Evolutionary conservation across 2,113 vertebrate species (phyloP).

Genomic region (Neodontobutis hainanensis): DNA sequence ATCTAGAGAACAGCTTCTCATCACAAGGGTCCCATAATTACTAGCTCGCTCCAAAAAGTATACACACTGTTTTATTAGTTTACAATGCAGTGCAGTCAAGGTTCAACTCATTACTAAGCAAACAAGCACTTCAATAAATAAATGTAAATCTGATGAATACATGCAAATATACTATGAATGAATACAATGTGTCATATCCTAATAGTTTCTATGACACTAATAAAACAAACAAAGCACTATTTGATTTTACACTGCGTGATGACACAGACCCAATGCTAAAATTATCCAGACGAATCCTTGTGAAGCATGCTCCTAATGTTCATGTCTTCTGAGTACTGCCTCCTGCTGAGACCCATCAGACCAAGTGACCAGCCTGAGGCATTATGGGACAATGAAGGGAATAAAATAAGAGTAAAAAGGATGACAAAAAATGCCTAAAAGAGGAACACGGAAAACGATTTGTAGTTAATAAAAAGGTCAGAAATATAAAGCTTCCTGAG

Average conservation of each 20-base stretch:
- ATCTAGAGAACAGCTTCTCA: conserved; percentile 94
- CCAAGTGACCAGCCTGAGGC: conserved; percentile 55
- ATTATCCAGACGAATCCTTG: conserved; percentile 27
- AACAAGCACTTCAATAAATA: conserved; percentile 42
- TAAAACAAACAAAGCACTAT: not conserved
- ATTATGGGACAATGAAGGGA: conserved; percentile 23
- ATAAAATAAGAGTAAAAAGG: conserved; percentile 21
- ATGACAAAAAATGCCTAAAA: conserved; percentile 15
- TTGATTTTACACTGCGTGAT: too few relatives aligned
- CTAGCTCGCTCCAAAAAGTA: conserved; percentile 63
- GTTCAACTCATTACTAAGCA: conserved; percentile 35
- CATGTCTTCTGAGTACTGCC: conserved; percentile 39
- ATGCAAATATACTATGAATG: too few relatives aligned
- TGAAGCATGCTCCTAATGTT: conserved; percentile 31
- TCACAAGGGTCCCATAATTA: conserved; percentile 90
- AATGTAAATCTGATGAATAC: too few relatives aligned
- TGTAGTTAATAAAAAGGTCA: conserved; percentile 1
- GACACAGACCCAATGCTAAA: not conserved
- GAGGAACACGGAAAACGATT: not conserved
- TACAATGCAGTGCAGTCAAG: conserved; percentile 37
- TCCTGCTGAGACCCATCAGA: conserved; percentile 66
- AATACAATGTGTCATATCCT: too few relatives aligned
- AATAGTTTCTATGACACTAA: not conserved
- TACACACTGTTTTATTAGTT: conserved; percentile 65
- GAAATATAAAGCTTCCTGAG: conserved; percentile 1